These are phyloP conservation scores for Labrus mixtus DNA, from an alignment of 2,113 vertebrate species.

Conservation along the genomic window DNA sequence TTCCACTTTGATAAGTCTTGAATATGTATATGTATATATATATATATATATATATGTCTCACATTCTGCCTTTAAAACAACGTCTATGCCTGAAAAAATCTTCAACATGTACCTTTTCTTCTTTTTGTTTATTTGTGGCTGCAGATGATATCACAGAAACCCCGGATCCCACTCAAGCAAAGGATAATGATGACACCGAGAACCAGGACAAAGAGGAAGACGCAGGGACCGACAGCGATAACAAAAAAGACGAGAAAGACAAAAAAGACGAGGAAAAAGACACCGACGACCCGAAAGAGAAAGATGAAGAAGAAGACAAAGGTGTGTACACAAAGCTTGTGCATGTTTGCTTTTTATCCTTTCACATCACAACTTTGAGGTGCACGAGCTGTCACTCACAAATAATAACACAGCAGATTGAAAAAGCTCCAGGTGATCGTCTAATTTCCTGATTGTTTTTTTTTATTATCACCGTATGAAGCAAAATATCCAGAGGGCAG, in stretches of 20 bases:
- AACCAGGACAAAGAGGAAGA: slow-evolving; percentile 17
- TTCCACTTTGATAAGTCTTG: too few species aligned
- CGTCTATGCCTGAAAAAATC: neutral
- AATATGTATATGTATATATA: too few species aligned
- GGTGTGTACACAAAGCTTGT: slow-evolving; percentile 48
- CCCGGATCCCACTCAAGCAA: slow-evolving; percentile 45
- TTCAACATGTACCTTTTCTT: slow-evolving; percentile 7
- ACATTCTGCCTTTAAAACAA: too few species aligned
- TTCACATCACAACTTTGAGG: neutral
- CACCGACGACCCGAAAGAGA: neutral
- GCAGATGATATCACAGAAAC: slow-evolving; percentile 59
- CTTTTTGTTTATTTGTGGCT: slow-evolving; percentile 21
- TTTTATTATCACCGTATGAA: neutral
- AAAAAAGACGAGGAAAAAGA: slow-evolving; percentile 24
- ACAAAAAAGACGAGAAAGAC: slow-evolving; percentile 15
- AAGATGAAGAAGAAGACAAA: slow-evolving; percentile 51
- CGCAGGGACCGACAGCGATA: neutral
- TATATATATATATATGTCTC: too few species aligned
- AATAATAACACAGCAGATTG: neutral
- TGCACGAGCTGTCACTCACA: neutral
- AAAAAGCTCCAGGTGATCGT: neutral
- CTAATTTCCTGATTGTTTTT: slow-evolving; percentile 6
- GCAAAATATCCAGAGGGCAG: slow-evolving; percentile 3
- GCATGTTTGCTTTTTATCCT: neutral
- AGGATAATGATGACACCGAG: slow-evolving; percentile 39